phyloP scores from a whole-genome alignment of 2,888 invertebrate species.

The Pristionchus maxplancki region DNA sequence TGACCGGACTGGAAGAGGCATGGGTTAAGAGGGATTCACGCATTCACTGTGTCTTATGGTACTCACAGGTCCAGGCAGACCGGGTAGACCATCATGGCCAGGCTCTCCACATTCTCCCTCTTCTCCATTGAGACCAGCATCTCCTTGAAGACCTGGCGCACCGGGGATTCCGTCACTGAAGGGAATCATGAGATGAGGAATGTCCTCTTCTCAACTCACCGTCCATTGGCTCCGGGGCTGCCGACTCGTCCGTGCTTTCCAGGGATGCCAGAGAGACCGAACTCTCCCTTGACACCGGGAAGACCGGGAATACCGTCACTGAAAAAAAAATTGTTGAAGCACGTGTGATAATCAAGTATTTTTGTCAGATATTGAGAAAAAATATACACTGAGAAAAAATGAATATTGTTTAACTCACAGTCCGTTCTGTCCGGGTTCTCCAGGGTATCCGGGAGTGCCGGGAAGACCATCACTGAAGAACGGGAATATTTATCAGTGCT shows the following conservation, averaged over 20 bases:
- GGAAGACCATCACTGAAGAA: conserved; percentile 70
- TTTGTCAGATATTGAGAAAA: background rate
- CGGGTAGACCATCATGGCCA: conserved; percentile 57
- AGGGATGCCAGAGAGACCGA: conserved; percentile 78
- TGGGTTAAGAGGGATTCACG: too few species aligned
- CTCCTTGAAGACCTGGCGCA: conserved; percentile 75
- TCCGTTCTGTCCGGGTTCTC: conserved; percentile 62
- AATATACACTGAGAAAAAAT: background rate
- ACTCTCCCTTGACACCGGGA: conserved; percentile 80
- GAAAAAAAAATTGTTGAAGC: background rate
- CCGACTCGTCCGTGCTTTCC: conserved; percentile 76
- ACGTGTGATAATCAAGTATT: background rate
- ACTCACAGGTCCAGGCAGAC: conserved; percentile 52
- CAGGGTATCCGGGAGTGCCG: conserved; percentile 74
- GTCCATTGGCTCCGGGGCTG: conserved; percentile 63
- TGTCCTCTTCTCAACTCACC: conserved; percentile 48
- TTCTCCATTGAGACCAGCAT: conserved; percentile 58
- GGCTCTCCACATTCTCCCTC: conserved; percentile 61
- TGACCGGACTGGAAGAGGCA: conserved; percentile 46
- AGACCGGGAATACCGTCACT: conserved; percentile 80
- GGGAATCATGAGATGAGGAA: background rate
- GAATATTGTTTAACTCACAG: conserved; percentile 13
- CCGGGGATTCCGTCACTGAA: conserved; percentile 58
- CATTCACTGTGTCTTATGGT: background rate
- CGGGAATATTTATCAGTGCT: background rate